Evolutionary conservation across 2,113 vertebrate species (phyloP).

Genomic region (Pleuronectes platessa): DNA sequence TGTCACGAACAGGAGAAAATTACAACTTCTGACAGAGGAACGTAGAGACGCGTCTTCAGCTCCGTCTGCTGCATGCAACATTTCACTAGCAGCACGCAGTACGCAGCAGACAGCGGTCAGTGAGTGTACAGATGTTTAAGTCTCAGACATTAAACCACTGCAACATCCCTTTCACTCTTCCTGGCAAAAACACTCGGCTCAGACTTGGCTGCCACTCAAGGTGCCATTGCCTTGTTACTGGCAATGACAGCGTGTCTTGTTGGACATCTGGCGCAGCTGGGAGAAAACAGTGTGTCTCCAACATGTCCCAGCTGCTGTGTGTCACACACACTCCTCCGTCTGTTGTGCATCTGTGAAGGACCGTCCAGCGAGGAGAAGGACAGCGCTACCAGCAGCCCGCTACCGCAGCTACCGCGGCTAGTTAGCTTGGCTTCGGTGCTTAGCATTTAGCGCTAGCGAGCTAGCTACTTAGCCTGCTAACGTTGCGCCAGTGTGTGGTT

Average conservation of each 20-base stretch:
- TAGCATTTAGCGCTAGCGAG: slow-evolving; percentile 62
- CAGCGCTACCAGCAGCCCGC: slow-evolving; percentile 33
- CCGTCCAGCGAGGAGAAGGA: background rate
- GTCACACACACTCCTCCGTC: background rate
- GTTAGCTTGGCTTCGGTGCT: slow-evolving; percentile 55
- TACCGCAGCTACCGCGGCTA: slow-evolving; percentile 37
- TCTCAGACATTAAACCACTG: too few species aligned
- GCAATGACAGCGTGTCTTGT: slow-evolving; percentile 43
- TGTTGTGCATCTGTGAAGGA: background rate
- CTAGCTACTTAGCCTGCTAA: slow-evolving; percentile 69
- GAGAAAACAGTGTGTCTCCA: slow-evolving; percentile 15
- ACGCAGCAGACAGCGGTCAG: too few species aligned
- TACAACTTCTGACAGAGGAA: too few species aligned
- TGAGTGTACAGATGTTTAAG: too few species aligned
- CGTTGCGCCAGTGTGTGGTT: slow-evolving; percentile 36
- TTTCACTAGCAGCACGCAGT: background rate
- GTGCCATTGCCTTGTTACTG: slow-evolving; percentile 48
- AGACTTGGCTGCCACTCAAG: slow-evolving; percentile 42
- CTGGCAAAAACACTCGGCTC: background rate
- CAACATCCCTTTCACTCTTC: too few species aligned
- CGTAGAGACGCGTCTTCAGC: background rate
- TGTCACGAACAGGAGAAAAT: too few species aligned
- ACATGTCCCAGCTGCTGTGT: background rate
- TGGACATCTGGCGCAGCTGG: slow-evolving; percentile 41
- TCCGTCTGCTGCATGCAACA: background rate